A percentile compares a stretch with the other conserved stretches of the same genome.
phyloP scores from a whole-genome alignment of 2,888 invertebrate genomes.

The Macrophya annulata region DNA sequence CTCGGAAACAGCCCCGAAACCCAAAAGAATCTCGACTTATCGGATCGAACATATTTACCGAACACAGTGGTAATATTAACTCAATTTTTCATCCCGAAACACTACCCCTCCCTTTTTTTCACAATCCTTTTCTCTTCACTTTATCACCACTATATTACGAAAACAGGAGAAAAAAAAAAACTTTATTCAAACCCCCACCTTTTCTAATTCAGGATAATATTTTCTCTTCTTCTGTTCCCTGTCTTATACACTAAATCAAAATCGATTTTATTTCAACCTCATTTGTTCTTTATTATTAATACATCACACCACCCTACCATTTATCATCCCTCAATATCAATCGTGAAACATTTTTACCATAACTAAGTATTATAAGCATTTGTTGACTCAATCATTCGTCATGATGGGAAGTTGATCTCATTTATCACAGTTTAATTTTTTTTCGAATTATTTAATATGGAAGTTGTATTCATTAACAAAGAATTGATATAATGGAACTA shows the following conservation, averaged over 20 bases:
- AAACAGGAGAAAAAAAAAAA: background rate
- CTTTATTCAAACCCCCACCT: background rate
- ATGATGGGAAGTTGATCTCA: background rate
- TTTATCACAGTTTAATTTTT: background rate
- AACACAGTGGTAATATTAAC: constrained; percentile 92
- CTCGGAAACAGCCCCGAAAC: constrained; percentile 88
- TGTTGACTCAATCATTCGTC: constrained; percentile 12
- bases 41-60: constrained; percentile 96
- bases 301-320: background rate
- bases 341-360: background rate
- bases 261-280: constrained; percentile 11
- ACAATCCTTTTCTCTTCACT: background rate
- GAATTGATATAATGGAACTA: background rate
- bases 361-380: background rate
- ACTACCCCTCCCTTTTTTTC: constrained; percentile 56
- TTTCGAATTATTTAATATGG: background rate
- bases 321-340: background rate
- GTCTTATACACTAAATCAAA: background rate
- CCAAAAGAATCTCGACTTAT: constrained; percentile 92
- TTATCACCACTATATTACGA: background rate
- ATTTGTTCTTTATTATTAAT: constrained; percentile 2
- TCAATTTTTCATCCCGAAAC: constrained; percentile 41
- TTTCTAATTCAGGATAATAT: background rate
- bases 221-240: background rate
- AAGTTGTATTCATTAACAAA: background rate